Evolutionary conservation across 2,888 invertebrate species (phyloP).

Genomic region (Drosophila aldrichi): DNA sequence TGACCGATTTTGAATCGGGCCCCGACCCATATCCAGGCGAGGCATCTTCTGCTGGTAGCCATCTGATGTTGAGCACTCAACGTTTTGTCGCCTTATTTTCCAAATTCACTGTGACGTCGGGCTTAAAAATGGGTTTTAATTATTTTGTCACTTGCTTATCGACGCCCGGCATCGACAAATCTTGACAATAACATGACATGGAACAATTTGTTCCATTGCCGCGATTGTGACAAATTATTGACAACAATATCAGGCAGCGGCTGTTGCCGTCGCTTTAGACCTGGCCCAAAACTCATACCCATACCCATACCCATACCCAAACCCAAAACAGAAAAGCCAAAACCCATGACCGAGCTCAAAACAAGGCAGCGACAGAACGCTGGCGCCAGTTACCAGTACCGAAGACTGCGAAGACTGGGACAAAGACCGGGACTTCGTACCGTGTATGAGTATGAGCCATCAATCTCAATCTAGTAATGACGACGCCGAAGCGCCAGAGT

Average conservation of each 20-base stretch:
- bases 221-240: slow-evolving; percentile 84
- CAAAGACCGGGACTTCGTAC: slow-evolving; percentile 12
- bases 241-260: slow-evolving; percentile 70
- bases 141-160: slow-evolving; percentile 79
- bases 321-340: not conserved
- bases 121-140: slow-evolving; percentile 69
- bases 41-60: slow-evolving; percentile 25
- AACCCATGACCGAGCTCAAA: slow-evolving; percentile 14
- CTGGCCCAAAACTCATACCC: slow-evolving; percentile 37
- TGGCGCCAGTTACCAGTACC: slow-evolving; percentile 57
- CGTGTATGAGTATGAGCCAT: slow-evolving; percentile 64
- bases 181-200: slow-evolving; percentile 83
- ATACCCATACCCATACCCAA: slow-evolving; percentile 23
- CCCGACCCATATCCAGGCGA: slow-evolving; percentile 3
- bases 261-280: slow-evolving; percentile 22
- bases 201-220: slow-evolving; percentile 80
- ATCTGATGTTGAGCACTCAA: slow-evolving; percentile 49
- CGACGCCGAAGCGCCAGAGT: slow-evolving; percentile 68
- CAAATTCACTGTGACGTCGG: slow-evolving; percentile 30
- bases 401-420: slow-evolving; percentile 9
- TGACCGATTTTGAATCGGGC: slow-evolving; percentile 45
- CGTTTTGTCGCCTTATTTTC: slow-evolving; percentile 57
- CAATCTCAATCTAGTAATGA: slow-evolving; percentile 77
- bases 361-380: slow-evolving; percentile 44
- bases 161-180: slow-evolving; percentile 67